Conservation (phyloP, 2,888 invertebrate species). For the Laothoe populi region DNA sequence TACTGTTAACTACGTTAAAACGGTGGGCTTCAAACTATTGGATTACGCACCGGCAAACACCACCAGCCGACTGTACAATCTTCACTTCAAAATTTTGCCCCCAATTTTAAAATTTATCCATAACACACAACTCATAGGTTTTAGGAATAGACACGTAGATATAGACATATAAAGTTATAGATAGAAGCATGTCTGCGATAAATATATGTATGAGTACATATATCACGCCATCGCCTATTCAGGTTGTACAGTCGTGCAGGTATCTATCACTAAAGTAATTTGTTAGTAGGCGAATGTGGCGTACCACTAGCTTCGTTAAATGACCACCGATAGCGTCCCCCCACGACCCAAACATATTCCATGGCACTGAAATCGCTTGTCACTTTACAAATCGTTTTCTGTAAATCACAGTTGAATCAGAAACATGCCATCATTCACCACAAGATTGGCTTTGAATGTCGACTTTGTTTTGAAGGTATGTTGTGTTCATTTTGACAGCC, state of each 20-base stretch:
- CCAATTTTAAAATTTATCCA: background rate
- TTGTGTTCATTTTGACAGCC: too few species aligned
- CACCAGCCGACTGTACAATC: conserved; percentile 76
- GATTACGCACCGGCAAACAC: conserved; percentile 70
- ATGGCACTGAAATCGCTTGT: conserved; percentile 73
- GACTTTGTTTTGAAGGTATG: conserved; percentile 27
- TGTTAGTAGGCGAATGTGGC: conserved; percentile 81
- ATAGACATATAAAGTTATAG: conserved; percentile 15
- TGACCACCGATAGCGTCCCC: conserved; percentile 66
- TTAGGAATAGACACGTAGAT: conserved; percentile 14
- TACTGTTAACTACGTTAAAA: conserved; percentile 94
- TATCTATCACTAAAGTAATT: conserved; percentile 72
- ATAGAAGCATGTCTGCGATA: conserved; percentile 16
- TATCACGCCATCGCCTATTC: conserved; percentile 35
- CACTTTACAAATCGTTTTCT: conserved; percentile 71
- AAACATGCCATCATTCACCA: conserved; percentile 55
- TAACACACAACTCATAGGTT: conserved; percentile 16
- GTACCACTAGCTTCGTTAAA: conserved; percentile 78
- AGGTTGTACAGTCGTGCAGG: conserved; percentile 78
- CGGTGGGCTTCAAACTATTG: conserved; percentile 87
- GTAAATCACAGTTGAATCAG: conserved; percentile 57
- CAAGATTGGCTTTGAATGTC: conserved; percentile 43
- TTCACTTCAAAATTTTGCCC: conserved; percentile 30
- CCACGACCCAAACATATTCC: conserved; percentile 62
- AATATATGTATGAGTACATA: conserved; percentile 30